phyloP scores from a whole-genome alignment of 2,888 invertebrate species.

The Stenichneumon culpator region DNA sequence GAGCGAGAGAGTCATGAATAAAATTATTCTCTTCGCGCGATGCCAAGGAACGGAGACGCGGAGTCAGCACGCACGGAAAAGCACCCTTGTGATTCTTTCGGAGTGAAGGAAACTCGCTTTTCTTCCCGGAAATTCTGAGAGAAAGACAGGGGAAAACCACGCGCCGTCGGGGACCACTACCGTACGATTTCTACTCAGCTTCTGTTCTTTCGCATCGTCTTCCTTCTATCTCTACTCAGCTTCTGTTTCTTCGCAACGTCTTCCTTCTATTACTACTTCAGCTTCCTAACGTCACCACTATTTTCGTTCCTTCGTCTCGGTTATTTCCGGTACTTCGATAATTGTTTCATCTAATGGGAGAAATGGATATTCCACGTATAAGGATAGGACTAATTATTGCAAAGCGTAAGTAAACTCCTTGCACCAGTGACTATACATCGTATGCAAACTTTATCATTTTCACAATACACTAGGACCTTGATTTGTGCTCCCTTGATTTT shows the following conservation, averaged over 20 bases:
- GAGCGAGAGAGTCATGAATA: conserved; percentile 59
- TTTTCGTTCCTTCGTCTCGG: not conserved
- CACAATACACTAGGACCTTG: too few relatives aligned
- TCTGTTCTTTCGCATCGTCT: conserved; percentile 10
- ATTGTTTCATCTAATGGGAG: too few relatives aligned
- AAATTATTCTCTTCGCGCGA: conserved; percentile 54
- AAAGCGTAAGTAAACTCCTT: too few relatives aligned
- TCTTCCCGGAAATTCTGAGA: conserved; percentile 48
- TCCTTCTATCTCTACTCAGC: not conserved
- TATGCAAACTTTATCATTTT: too few relatives aligned
- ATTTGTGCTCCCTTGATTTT: too few relatives aligned
- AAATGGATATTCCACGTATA: too few relatives aligned
- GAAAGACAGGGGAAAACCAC: conserved; percentile 10
- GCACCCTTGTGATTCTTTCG: conserved; percentile 31
- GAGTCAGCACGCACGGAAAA: conserved; percentile 37
- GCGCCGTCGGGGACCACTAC: conserved; percentile 10
- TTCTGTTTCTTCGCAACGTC: conserved; percentile 6
- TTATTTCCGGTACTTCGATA: not conserved
- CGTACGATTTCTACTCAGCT: conserved; percentile 20
- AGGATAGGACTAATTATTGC: too few relatives aligned
- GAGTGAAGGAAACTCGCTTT: conserved; percentile 33
- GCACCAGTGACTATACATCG: too few relatives aligned
- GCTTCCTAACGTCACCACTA: not conserved
- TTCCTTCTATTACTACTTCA: not conserved
- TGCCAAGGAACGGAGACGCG: conserved; percentile 1